Percentiles rank a stretch among this genome's conserved stretches.
These are phyloP conservation scores for Frankliniella fusca DNA, from an alignment of 2,888 invertebrate species.

Conservation along the genomic window DNA sequence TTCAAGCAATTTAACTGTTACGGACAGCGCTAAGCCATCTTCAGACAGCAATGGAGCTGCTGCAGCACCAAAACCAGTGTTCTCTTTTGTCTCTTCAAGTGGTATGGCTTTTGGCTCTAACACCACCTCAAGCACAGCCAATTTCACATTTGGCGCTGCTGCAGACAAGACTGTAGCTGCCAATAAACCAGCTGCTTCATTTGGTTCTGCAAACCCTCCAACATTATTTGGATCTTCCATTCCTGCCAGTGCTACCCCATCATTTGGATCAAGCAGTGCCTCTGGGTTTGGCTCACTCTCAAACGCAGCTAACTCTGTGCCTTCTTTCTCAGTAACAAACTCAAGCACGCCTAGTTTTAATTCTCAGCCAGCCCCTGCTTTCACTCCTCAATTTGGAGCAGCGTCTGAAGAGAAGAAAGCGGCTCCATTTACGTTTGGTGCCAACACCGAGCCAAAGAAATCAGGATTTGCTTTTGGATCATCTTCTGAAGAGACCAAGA, in stretches of 20 bases:
- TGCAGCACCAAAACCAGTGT: background rate
- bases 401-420: background rate
- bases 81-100: slow-evolving; percentile 21
- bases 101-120: slow-evolving; percentile 1
- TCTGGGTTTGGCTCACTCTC: background rate
- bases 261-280: background rate
- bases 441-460: background rate
- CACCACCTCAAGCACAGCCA: slow-evolving; percentile 3
- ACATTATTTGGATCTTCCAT: background rate
- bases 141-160: slow-evolving; percentile 34
- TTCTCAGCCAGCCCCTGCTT: background rate
- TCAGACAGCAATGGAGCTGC: background rate
- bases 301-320: background rate
- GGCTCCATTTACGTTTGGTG: background rate
- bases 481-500: background rate
- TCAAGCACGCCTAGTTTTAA: background rate
- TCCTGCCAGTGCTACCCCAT: background rate
- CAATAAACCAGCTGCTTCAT: slow-evolving; percentile 31
- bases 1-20: background rate
- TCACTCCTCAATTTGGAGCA: background rate
- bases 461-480: background rate
- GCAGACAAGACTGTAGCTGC: slow-evolving; percentile 28
- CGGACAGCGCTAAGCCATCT: background rate
- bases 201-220: slow-evolving; percentile 29
- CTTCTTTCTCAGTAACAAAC: background rate